Evolutionary conservation across 2,797 vertebrate species (phyloP).

Genomic region (Spea hammondii): DNA sequence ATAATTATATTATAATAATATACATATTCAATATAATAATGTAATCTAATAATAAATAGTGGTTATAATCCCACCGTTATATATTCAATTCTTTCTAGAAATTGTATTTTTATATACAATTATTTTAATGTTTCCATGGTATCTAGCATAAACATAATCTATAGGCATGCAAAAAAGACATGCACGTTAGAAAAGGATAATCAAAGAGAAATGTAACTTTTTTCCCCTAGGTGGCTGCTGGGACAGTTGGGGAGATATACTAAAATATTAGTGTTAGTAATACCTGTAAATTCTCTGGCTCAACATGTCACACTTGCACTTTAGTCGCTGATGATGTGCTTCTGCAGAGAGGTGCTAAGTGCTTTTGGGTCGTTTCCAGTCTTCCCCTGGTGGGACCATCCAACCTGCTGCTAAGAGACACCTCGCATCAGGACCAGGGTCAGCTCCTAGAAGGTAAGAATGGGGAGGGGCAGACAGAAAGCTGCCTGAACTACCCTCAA

Average conservation of each 20-base stretch:
- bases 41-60: no score
- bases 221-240: neutral
- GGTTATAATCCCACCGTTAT: no score
- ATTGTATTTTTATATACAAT: no score
- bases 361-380: conserved; percentile 11
- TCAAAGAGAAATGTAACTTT: conserved; percentile 22
- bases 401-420: conserved; percentile 25
- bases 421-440: conserved; percentile 46
- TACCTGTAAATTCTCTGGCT: conserved; percentile 44
- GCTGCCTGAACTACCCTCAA: conserved; percentile 21
- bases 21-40: no score
- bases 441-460: conserved; percentile 29
- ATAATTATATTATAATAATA: no score
- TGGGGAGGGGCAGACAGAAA: conserved; percentile 30
- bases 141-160: no score
- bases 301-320: conserved; percentile 39
- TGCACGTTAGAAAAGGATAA: no score
- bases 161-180: no score
- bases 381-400: conserved; percentile 43
- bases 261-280: conserved; percentile 14
- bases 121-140: no score
- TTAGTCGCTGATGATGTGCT: conserved; percentile 17
- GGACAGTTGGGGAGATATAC: conserved; percentile 20
- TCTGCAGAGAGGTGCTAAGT: conserved; percentile 32
- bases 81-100: no score